phyloP scores from a whole-genome alignment of 2,113 vertebrate genomes.

The Syngnathoides biaculeatus region DNA sequence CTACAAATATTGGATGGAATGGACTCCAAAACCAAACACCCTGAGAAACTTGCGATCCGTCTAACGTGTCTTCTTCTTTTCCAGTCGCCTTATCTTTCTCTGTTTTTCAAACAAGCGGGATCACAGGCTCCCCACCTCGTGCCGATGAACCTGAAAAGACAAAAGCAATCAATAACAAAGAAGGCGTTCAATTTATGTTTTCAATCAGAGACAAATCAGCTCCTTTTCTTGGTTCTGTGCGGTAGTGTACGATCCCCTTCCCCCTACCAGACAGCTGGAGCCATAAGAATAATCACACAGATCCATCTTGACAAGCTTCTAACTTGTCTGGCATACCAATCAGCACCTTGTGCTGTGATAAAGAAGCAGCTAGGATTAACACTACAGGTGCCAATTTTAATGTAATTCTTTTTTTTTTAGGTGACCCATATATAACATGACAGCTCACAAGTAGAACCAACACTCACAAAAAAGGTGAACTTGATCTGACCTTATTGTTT shows the following conservation, averaged over 20 bases:
- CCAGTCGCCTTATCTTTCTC: conserved; percentile 23
- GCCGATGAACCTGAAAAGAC: conserved; percentile 52
- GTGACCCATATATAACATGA: neutral
- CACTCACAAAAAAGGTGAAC: neutral
- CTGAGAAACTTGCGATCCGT: neutral
- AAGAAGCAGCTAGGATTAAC: neutral
- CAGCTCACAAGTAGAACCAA: neutral
- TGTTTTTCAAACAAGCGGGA: conserved; percentile 40
- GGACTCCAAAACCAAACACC: conserved; percentile 1
- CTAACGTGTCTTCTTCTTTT: neutral
- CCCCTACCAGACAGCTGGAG: neutral
- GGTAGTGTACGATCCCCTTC: neutral
- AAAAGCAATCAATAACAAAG: conserved; percentile 55
- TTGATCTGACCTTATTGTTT: neutral
- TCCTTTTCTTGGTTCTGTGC: conserved; percentile 47
- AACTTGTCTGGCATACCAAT: neutral
- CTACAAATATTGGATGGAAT: neutral
- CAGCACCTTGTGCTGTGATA: neutral
- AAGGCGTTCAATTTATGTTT: conserved; percentile 58
- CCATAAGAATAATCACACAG: neutral
- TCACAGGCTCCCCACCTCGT: conserved; percentile 5
- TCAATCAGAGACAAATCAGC: conserved; percentile 59
- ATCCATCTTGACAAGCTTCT: neutral
- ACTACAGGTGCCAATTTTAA: neutral
- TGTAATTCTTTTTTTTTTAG: neutral